phyloP scores from a whole-genome alignment of 2,113 vertebrate genomes.

The Columba livia region DNA sequence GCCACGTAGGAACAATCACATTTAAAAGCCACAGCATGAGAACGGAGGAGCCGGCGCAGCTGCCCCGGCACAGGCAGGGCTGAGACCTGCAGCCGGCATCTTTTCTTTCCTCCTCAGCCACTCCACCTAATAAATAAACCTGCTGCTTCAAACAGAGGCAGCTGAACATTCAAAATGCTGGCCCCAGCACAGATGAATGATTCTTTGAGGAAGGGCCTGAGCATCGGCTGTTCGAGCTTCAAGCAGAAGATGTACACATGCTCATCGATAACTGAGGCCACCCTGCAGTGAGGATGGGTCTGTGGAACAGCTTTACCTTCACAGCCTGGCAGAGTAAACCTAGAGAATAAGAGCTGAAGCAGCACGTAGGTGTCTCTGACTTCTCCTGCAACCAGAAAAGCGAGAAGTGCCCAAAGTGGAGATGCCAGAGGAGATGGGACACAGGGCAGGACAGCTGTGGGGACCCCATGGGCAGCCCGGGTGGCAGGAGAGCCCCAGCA shows the following conservation, averaged over 20 bases:
- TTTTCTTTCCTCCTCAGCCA: background rate
- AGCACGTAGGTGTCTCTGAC: background rate
- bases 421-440: background rate
- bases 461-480: background rate
- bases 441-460: background rate
- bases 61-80: background rate
- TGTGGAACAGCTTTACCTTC: background rate
- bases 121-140: background rate
- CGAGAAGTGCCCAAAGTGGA: background rate
- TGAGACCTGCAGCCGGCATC: background rate
- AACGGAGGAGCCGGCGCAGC: accelerated
- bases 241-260: background rate
- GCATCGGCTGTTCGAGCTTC: background rate
- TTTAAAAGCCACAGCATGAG: background rate
- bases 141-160: background rate
- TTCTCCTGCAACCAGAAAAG: background rate
- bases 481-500: background rate
- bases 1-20: accelerated
- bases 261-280: accelerated
- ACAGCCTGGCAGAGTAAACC: background rate
- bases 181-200: background rate
- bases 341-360: background rate
- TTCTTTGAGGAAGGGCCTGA: background rate
- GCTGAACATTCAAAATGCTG: background rate
- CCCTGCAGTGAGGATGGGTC: background rate